These are phyloP conservation scores for Brachionichthys hirsutus DNA, from an alignment of 2,113 vertebrate species.

Conservation along the genomic window DNA sequence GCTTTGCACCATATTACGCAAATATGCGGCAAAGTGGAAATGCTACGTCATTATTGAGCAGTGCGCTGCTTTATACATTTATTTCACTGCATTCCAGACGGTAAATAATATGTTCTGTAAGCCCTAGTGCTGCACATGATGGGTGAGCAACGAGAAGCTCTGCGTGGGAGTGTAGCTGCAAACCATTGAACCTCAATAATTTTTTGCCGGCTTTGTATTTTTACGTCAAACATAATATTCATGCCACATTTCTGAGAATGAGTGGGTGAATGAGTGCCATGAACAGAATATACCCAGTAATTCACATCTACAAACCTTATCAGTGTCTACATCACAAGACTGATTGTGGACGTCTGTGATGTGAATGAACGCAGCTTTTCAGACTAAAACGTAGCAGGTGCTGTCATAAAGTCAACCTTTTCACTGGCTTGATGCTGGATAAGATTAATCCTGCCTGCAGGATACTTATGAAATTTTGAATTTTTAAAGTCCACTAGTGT, in stretches of 20 bases:
- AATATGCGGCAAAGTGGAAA: constrained; percentile 37
- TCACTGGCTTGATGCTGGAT: not conserved
- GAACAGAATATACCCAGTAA: constrained; percentile 12
- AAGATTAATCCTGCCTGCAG: not conserved
- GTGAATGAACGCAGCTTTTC: constrained; percentile 3
- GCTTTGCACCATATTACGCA: constrained; percentile 17
- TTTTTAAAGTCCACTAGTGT: not conserved
- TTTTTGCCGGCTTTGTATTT: not conserved
- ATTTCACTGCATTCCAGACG: not conserved
- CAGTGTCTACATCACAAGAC: not conserved
- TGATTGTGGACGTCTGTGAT: constrained; percentile 11
- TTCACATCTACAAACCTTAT: not conserved
- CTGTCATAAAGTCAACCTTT: constrained; percentile 6
- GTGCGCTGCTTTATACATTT: no score
- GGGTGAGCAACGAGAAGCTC: constrained; percentile 3
- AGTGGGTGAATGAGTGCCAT: constrained; percentile 2
- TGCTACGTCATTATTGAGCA: constrained; percentile 24
- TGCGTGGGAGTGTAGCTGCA: not conserved
- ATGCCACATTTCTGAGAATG: not conserved
- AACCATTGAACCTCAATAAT: not conserved
- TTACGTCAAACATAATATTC: not conserved
- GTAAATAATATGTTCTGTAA: constrained; percentile 14
- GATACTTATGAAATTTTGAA: not conserved
- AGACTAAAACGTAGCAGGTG: not conserved
- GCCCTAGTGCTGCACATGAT: not conserved